Base-by-base conservation (phyloP, 2,888 invertebrate genomes). In the Tridacna gigas region DNA sequence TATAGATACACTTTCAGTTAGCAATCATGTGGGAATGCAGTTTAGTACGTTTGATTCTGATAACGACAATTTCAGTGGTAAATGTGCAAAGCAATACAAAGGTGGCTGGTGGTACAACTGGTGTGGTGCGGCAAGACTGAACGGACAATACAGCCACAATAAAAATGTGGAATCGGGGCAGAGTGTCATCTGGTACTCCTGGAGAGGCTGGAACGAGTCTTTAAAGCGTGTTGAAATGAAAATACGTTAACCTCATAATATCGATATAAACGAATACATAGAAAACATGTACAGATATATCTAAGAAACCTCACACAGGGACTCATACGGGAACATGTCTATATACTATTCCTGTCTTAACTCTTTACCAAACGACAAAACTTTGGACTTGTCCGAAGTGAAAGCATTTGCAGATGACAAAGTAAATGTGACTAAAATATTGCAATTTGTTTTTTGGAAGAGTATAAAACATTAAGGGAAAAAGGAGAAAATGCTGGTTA, bases 31-130 rank as follows among this genome's bases (percentile, higher is more conserved):
- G 3, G 63, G 22, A 22, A 63, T 63, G 63, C n/a, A 63, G 25
- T 63, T 63, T 22, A n/a, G n/a, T 22, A 63, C 63, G 12, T 63
- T 63, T 63, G 63, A 63, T 63, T 63, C 63, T 12, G 22, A n/a
- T 13, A 63, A 63, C 25, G 63, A 63, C 9, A 2, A 63, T 11
- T 63, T 5, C 13, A 1, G 2, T 0, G 22, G 20, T 13, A 22
- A 63, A 11, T 18, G 63, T 63, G 63, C 22, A 25, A 22, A 20
- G 20, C 7, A 63, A 11, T 3, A 22, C 9, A 20, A n/a, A 18
- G 63, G 63, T 18, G 63, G 63, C 13, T 63, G 20, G 22, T 20
- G 63, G n/a, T 25, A 13, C 22, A 63, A 63, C 25, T 3, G n/a
- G 3, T 63, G 63, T 25, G n/a, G n/a, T 22, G 13, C n/a, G 12